phyloP scores from a whole-genome alignment of 2,113 vertebrate species.

The Gadus chalcogrammus region DNA sequence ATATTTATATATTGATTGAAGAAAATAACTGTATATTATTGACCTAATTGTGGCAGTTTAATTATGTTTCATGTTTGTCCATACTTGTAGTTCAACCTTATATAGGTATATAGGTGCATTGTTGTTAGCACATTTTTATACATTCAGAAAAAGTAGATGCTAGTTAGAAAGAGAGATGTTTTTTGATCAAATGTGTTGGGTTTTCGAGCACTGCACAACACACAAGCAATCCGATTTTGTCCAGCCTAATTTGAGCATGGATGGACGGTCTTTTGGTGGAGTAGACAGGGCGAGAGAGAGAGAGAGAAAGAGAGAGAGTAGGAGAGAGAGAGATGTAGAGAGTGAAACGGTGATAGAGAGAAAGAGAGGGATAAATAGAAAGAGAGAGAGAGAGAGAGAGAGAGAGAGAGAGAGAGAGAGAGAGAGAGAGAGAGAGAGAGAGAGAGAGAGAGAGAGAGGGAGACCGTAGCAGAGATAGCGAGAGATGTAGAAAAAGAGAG shows the following conservation, averaged over 20 bases:
- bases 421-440: no score
- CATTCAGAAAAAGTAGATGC: not conserved
- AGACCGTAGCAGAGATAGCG: no score
- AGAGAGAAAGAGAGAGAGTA: no score
- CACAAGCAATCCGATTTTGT: conserved; percentile 18
- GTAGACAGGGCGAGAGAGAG: conserved; percentile 18
- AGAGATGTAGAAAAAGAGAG: no score
- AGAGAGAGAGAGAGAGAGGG: no score
- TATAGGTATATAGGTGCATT: not conserved
- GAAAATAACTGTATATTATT: not conserved
- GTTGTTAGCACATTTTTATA: not conserved
- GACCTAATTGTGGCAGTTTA: conserved; percentile 2
- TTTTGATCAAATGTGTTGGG: no score
- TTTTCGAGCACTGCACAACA: conserved; percentile 29
- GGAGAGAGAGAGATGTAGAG: no score
- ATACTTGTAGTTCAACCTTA: not conserved
- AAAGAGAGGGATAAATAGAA: no score
- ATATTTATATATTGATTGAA: not conserved
- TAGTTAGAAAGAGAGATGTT: no score
- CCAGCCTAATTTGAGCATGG: conserved; percentile 59
- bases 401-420: no score
- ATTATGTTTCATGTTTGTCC: not conserved
- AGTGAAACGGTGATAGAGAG: no score
- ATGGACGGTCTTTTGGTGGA: conserved; percentile 56
- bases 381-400: no score